Percentiles rank a stretch among this genome's conserved stretches.
Conservation (phyloP, 2,888 invertebrate genomes). For the Hymenopus coronatus region DNA sequence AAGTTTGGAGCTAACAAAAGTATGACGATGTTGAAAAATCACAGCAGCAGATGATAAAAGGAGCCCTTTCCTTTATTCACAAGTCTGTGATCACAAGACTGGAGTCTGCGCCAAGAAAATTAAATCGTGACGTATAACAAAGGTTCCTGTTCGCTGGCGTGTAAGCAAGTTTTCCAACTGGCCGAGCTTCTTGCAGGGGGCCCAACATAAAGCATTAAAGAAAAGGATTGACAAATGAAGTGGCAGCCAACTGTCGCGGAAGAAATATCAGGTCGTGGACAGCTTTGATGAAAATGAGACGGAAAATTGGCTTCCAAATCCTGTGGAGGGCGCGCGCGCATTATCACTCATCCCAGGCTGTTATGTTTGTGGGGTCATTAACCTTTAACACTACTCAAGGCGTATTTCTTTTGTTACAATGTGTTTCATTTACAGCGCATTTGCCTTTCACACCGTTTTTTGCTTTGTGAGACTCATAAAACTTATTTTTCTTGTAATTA, state of each 20-base stretch:
- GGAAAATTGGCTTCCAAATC: neutral
- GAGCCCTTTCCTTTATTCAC: too few relatives aligned
- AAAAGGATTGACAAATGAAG: neutral
- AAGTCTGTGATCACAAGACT: neutral
- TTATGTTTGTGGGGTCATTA: neutral
- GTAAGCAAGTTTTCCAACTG: neutral
- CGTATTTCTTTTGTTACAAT: too few relatives aligned
- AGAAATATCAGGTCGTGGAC: neutral
- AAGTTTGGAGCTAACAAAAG: too few relatives aligned
- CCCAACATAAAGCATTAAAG: neutral
- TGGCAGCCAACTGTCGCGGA: neutral
- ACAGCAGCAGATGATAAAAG: too few relatives aligned
- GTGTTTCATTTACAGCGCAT: too few relatives aligned
- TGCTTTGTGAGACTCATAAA: too few relatives aligned
- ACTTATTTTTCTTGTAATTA: too few relatives aligned
- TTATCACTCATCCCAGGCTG: neutral
- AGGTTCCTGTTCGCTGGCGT: neutral
- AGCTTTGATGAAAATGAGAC: neutral
- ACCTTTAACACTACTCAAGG: too few relatives aligned
- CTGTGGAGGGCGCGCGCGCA: neutral
- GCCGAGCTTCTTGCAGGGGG: neutral
- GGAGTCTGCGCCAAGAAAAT: neutral
- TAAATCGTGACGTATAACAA: neutral
- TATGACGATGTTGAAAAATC: too few relatives aligned
- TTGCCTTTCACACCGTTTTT: too few relatives aligned